phyloP scores from a whole-genome alignment of 2,888 invertebrate species.

The Deilephila elpenor region DNA sequence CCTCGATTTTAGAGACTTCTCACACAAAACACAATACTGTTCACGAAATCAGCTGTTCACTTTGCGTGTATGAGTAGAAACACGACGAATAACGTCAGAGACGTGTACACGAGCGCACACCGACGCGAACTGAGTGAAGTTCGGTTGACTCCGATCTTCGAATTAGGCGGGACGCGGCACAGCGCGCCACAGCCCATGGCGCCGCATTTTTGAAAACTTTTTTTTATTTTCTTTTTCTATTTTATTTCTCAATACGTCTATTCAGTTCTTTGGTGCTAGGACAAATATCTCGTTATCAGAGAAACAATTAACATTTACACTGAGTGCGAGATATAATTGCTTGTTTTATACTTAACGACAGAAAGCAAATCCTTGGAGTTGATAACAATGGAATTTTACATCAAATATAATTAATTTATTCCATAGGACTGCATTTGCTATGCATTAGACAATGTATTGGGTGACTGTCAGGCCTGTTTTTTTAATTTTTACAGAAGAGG shows the following conservation, averaged over 20 bases:
- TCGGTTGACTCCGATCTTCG: constrained; percentile 34
- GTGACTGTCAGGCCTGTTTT: neutral
- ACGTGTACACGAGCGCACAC: constrained; percentile 51
- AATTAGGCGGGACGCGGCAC: constrained; percentile 63
- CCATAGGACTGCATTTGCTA: constrained; percentile 1
- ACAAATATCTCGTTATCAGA: constrained; percentile 57
- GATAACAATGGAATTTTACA: constrained; percentile 68
- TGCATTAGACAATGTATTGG: neutral
- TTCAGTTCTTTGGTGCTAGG: constrained; percentile 51
- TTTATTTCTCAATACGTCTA: constrained; percentile 53
- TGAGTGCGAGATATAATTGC: constrained; percentile 42
- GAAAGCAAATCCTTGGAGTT: constrained; percentile 44
- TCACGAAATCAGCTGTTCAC: constrained; percentile 58
- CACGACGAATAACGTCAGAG: constrained; percentile 44
- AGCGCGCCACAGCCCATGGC: constrained; percentile 68
- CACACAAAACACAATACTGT: constrained; percentile 41
- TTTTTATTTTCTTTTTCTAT: neutral
- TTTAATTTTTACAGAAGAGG: constrained; percentile 2
- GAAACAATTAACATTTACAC: constrained; percentile 54
- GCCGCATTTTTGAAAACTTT: constrained; percentile 71
- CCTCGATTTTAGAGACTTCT: constrained; percentile 33
- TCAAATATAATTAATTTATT: constrained; percentile 39
- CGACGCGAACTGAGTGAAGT: constrained; percentile 59
- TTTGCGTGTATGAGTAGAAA: constrained; percentile 32
- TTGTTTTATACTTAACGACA: constrained; percentile 45